phyloP scores from a whole-genome alignment of 2,888 invertebrate species.

The Oxyscelio sp. region DNA sequence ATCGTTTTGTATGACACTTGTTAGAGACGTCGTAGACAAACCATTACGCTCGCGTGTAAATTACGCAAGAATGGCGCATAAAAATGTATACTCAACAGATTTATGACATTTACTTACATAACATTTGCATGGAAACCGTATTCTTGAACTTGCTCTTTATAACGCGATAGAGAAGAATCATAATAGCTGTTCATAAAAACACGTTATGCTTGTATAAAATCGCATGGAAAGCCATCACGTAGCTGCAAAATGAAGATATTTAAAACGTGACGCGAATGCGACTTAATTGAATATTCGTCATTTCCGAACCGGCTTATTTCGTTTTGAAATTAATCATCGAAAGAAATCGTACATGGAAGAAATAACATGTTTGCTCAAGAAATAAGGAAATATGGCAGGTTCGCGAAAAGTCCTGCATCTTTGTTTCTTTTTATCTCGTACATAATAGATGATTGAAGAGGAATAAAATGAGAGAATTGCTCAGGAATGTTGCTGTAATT shows the following conservation, averaged over 20 bases:
- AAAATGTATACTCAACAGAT: conserved; percentile 59
- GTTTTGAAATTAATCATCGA: too few species aligned
- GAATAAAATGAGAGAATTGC: too few species aligned
- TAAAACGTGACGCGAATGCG: conserved; percentile 20
- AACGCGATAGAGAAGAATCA: conserved; percentile 39
- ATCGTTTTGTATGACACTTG: conserved; percentile 47
- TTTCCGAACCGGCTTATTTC: too few species aligned
- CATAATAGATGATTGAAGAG: too few species aligned
- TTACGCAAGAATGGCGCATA: conserved; percentile 52
- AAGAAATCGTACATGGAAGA: too few species aligned
- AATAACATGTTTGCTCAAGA: too few species aligned
- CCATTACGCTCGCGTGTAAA: conserved; percentile 47
- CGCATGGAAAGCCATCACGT: conserved; percentile 38
- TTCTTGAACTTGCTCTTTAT: conserved; percentile 56
- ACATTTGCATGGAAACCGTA: conserved; percentile 54
- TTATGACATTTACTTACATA: conserved; percentile 52
- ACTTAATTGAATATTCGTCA: conserved; percentile 23
- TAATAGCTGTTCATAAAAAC: conserved; percentile 38
- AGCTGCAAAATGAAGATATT: conserved; percentile 43
- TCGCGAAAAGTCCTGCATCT: too few species aligned
- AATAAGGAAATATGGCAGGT: too few species aligned
- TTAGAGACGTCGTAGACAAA: conserved; percentile 48
- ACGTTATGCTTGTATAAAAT: conserved; percentile 45
- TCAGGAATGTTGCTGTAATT: too few species aligned
- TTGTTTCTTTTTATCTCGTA: too few species aligned